Evolutionary conservation across 2,113 vertebrate species (phyloP).

Genomic region (Ellobius talpinus): DNA sequence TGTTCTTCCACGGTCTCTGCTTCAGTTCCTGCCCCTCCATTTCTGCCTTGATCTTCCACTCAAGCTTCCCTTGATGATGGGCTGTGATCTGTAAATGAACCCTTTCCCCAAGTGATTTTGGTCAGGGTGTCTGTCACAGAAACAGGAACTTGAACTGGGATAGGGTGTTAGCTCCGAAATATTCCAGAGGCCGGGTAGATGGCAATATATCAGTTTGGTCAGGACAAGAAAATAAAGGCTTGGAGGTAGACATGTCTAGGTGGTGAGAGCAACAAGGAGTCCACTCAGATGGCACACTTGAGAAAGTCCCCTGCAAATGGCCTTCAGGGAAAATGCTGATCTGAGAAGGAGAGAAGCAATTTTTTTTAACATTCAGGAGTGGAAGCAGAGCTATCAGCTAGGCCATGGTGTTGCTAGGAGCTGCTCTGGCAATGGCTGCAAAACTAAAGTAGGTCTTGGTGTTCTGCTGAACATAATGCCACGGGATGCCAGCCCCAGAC

Average conservation of each 20-base stretch:
- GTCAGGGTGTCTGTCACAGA: neutral
- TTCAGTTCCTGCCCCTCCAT: neutral
- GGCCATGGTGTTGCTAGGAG: neutral
- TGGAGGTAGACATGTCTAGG: neutral
- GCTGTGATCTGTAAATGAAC: neutral
- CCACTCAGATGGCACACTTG: slow-evolving; percentile 23
- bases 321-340: neutral
- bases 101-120: neutral
- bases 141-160: neutral
- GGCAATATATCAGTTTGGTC: neutral
- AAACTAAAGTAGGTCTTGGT: slow-evolving; percentile 8
- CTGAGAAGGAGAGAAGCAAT: neutral
- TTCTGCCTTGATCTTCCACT: neutral
- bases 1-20: neutral
- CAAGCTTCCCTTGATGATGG: neutral
- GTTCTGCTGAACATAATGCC: slow-evolving; percentile 29
- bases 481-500: slow-evolving; percentile 21
- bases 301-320: neutral
- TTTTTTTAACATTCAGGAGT: neutral
- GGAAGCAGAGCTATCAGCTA: neutral
- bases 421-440: neutral
- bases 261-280: neutral
- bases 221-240: neutral
- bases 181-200: neutral
- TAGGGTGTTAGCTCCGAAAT: neutral